Conservation (phyloP, 2,888 invertebrate species). For the Toxonevra muliebris region DNA sequence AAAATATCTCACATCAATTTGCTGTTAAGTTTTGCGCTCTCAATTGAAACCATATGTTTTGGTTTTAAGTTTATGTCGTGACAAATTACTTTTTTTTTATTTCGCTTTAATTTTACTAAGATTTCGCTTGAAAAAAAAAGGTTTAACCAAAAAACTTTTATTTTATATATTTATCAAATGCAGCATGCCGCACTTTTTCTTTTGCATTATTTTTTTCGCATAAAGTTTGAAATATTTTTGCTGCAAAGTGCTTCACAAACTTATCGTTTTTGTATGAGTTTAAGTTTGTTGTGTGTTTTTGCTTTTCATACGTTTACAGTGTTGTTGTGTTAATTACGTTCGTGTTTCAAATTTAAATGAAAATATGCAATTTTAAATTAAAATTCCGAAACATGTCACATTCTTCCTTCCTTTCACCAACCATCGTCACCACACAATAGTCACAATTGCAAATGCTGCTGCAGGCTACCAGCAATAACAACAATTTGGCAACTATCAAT, state of each 20-base stretch:
- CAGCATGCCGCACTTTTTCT: no score
- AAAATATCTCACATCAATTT: no score
- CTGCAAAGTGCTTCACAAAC: not conserved
- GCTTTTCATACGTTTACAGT: conserved; percentile 14
- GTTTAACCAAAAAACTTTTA: no score
- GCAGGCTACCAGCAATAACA: conserved; percentile 62
- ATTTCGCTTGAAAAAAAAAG: no score
- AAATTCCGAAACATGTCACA: not conserved
- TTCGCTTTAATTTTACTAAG: no score
- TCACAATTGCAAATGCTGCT: conserved; percentile 62
- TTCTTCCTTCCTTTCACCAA: not conserved
- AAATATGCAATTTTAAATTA: not conserved
- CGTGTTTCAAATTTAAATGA: conserved; percentile 1
- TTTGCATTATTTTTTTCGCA: no score
- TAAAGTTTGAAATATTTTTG: not conserved
- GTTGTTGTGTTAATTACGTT: conserved; percentile 29
- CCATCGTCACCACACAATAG: conserved; percentile 40
- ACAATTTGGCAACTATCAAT: conserved; percentile 63
- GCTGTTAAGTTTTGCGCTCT: no score
- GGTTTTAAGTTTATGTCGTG: no score
- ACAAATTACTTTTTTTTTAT: no score
- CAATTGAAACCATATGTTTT: no score
- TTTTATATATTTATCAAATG: no score
- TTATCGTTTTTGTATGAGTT: conserved; percentile 22
- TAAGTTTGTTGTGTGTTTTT: conserved; percentile 1